Conservation (phyloP, 2,888 invertebrate genomes). For the Macaria notata region DNA sequence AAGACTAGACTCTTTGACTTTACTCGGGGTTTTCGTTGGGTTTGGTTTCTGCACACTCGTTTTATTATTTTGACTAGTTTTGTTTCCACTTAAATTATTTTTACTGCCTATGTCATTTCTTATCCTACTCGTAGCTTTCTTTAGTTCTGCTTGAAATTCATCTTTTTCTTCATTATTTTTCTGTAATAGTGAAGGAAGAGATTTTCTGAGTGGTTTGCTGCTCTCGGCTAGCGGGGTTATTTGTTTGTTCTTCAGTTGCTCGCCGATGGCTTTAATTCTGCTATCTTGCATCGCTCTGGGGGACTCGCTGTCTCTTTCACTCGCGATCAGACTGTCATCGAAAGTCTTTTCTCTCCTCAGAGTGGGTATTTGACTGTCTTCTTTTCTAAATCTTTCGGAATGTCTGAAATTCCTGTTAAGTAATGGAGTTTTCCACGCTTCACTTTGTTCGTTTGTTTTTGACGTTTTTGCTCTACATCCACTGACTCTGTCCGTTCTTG, state of each 20-base stretch:
- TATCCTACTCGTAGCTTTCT: constrained; percentile 78
- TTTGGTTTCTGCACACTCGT: constrained; percentile 57
- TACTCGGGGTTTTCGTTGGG: constrained; percentile 75
- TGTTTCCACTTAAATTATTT: constrained; percentile 71
- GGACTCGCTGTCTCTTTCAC: constrained; percentile 61
- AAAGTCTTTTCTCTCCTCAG: constrained; percentile 78
- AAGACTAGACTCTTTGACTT: constrained; percentile 80
- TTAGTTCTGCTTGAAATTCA: constrained; percentile 79
- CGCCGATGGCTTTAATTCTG: constrained; percentile 60
- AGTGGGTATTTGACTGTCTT: constrained; percentile 59
- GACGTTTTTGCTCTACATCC: constrained; percentile 75
- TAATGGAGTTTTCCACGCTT: constrained; percentile 75
- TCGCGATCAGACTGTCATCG: constrained; percentile 67
- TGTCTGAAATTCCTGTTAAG: constrained; percentile 74
- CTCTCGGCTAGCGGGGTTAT: constrained; percentile 58
- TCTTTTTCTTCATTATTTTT: constrained; percentile 80
- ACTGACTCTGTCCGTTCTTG: constrained; percentile 73
- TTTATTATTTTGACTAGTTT: constrained; percentile 74
- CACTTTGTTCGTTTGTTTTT: constrained; percentile 66
- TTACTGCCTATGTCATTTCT: constrained; percentile 74
- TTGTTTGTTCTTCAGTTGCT: constrained; percentile 59
- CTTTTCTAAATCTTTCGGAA: constrained; percentile 74
- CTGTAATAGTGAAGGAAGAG: constrained; percentile 78
- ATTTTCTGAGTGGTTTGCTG: constrained; percentile 74
- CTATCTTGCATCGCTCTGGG: constrained; percentile 60